Evolutionary conservation across 1,140 invertebrate genomes (phyloP).

Genomic region (Bombyx mandarina): DNA sequence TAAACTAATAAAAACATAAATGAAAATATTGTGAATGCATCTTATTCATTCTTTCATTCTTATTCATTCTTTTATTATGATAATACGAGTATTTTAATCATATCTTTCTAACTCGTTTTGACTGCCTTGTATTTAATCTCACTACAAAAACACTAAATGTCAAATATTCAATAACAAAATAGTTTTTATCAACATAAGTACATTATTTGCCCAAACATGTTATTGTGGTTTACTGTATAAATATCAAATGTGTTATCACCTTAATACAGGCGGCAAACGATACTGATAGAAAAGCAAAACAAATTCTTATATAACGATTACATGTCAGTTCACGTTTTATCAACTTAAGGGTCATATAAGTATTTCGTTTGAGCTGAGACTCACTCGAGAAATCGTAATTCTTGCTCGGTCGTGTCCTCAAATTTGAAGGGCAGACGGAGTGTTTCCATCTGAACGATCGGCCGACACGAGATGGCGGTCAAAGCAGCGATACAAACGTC

Average conservation of each 20-base stretch:
- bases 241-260: neutral
- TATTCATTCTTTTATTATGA: no score
- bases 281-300: neutral
- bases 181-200: no score
- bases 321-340: slow-evolving; percentile 3
- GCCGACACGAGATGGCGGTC: slow-evolving; percentile 1
- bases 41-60: no score
- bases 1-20: no score
- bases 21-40: no score
- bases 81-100: no score
- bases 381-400: neutral
- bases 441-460: slow-evolving; percentile 1
- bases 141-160: no score
- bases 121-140: no score
- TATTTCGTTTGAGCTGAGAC: neutral
- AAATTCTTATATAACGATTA: slow-evolving; percentile 4
- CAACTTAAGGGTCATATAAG: neutral
- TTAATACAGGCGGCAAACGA: neutral
- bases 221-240: slow-evolving; percentile 1
- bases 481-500: slow-evolving; percentile 9
- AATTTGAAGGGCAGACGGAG: slow-evolving; percentile 4
- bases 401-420: neutral
- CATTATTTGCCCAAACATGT: neutral
- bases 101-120: no score
- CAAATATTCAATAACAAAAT: no score